These are phyloP conservation scores for Serilophus lunatus DNA, from an alignment of 2,113 vertebrate species.

Conservation along the genomic window DNA sequence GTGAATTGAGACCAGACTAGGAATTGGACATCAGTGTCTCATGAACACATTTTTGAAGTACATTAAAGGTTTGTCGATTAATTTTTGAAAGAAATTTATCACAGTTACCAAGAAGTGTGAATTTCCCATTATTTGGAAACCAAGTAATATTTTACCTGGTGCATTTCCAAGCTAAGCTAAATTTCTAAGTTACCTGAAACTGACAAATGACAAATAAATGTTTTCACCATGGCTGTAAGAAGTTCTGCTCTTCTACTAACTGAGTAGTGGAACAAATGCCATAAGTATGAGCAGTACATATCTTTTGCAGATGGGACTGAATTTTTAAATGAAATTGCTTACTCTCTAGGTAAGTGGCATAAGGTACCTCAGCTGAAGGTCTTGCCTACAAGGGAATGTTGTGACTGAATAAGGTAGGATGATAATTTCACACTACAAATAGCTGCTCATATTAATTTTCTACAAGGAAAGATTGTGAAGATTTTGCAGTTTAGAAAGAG, in stretches of 20 bases:
- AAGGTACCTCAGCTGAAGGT: not conserved
- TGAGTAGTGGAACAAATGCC: not conserved
- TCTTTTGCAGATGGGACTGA: not conserved
- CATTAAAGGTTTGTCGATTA: not conserved
- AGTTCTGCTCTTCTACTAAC: not conserved
- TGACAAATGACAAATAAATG: not conserved
- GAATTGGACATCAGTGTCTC: not conserved
- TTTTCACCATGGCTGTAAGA: not conserved
- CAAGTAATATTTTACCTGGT: not conserved
- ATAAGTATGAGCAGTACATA: not conserved
- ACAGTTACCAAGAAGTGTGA: not conserved
- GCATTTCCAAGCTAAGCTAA: not conserved
- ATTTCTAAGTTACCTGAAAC: not conserved
- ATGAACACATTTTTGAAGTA: not conserved
- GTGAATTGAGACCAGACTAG: not conserved
- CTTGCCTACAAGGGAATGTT: not conserved
- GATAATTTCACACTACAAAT: not conserved
- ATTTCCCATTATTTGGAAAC: not conserved
- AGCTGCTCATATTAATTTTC: not conserved
- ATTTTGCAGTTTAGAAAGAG: not conserved
- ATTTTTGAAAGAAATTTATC: not conserved
- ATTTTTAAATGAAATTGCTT: not conserved
- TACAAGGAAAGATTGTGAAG: not conserved
- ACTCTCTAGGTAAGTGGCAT: not conserved
- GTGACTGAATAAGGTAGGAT: not conserved